Percentiles rank a stretch among this genome's conserved stretches.
phyloP scores from a whole-genome alignment of 2,888 invertebrate genomes.

The Hypolimnas misippus region DNA sequence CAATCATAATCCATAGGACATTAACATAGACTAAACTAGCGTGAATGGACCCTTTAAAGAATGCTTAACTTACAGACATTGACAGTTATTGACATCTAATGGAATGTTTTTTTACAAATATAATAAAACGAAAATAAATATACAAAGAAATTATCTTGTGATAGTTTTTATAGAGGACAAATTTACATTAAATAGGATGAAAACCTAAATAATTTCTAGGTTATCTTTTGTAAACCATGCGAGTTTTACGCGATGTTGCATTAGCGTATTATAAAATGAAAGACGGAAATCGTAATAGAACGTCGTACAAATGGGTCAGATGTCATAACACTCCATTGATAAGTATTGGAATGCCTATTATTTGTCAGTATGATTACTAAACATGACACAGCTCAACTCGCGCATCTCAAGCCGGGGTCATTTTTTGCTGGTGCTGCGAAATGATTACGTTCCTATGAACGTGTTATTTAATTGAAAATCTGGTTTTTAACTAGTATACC shows the following conservation, averaged over 20 bases:
- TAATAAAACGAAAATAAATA: no score
- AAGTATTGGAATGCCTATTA: slow-evolving; percentile 44
- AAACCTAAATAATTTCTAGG: neutral
- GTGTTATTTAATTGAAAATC: slow-evolving; percentile 17
- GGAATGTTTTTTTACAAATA: no score
- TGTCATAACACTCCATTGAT: slow-evolving; percentile 61
- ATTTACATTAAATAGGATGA: neutral
- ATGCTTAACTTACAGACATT: no score
- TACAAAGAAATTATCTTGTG: no score
- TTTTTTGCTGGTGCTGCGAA: slow-evolving; percentile 38
- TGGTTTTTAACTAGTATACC: slow-evolving; percentile 47
- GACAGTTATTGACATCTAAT: no score
- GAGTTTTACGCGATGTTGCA: neutral
- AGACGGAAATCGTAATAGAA: slow-evolving; percentile 42
- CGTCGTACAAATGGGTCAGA: slow-evolving; percentile 60
- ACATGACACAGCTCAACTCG: slow-evolving; percentile 17
- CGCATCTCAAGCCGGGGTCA: slow-evolving; percentile 27
- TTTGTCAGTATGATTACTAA: slow-evolving; percentile 15
- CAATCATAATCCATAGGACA: no score
- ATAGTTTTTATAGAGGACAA: no score
- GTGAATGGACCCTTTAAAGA: no score
- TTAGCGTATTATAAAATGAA: neutral
- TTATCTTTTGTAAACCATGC: neutral
- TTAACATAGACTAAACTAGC: no score
- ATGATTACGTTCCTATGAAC: slow-evolving; percentile 23